Base-by-base conservation (phyloP, 1,140 invertebrate species). In the Tribolium castaneum region DNA sequence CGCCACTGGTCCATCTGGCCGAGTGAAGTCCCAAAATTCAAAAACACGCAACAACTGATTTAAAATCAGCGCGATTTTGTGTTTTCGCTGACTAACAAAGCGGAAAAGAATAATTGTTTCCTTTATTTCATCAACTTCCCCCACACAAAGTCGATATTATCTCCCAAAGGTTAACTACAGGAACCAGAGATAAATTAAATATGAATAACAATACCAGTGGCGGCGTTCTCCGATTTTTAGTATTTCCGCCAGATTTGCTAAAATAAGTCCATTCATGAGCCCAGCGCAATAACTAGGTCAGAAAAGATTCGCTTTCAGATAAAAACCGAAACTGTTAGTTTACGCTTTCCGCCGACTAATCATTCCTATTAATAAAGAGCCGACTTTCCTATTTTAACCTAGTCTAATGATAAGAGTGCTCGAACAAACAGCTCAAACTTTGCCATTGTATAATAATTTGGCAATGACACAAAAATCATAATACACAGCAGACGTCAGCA, bases 41-140 rank as follows among this genome's bases (percentile, higher is more conserved):
- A 12, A 56, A 56, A 9, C 12, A 25, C 22, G 10, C 6, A 62
- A 62, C 56, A 34, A 9, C 56, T 34, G 56, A 62, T 62, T 30
- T 62, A 9, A 35, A 62, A 62, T 62, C 56, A 34, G 56, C 56
- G 56, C 25, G 30, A 62, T 62, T 62, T 62, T 62, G 6, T 66
- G 59, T 35, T 66, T 66, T 66, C 54, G 30, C 30, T 25, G 49
- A 30, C 71, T 52, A 73, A 73, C 71, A 73, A 73, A 73, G 71
- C 71, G 52, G 71, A 73, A 73, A 73, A 73, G 71, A 51, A 73
- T 73, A 73, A 73, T 73, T 73, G 13, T 73, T 73, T 73, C 71
- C 71, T 73, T 73, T 73, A 73, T 51, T 73, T 54, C 49, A 25
- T 52, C 71, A 73, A 73, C 49, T 54, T 66, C 59, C 59, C 25